A percentile compares a stretch with the other conserved stretches of the same genome.
phyloP scores from a whole-genome alignment of 2,113 vertebrate species.

The Uropsilus gracilis region DNA sequence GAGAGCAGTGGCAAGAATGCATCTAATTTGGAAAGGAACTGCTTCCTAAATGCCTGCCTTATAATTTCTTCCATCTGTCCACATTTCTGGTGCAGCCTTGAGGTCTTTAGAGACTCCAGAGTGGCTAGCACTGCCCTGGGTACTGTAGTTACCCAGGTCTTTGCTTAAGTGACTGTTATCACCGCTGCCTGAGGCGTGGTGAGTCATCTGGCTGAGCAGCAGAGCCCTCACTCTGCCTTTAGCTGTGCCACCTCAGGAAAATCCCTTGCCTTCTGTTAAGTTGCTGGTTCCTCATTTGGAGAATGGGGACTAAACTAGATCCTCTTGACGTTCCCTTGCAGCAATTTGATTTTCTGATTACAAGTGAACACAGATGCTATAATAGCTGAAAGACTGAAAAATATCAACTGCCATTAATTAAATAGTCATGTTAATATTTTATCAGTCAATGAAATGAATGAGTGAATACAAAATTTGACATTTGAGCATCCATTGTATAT shows the following conservation, averaged over 20 bases:
- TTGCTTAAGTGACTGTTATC: background rate
- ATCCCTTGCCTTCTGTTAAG: conserved; percentile 20
- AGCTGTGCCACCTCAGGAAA: conserved; percentile 2
- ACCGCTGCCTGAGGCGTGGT: background rate
- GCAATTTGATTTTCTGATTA: background rate
- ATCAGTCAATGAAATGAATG: background rate
- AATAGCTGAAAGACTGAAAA: conserved; percentile 38
- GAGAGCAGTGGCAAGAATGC: conserved; percentile 49
- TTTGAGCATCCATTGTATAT: background rate
- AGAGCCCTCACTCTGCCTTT: background rate
- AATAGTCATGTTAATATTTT: background rate
- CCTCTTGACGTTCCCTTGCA: background rate
- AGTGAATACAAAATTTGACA: background rate
- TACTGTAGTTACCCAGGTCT: background rate
- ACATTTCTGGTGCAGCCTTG: background rate
- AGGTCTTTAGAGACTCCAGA: background rate
- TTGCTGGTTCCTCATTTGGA: background rate
- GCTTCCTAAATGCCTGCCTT: conserved; percentile 58
- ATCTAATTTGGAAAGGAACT: conserved; percentile 70
- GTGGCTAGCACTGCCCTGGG: background rate
- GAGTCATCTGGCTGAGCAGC: background rate
- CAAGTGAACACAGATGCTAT: background rate
- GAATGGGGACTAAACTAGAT: background rate
- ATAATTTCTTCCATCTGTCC: conserved; percentile 69
- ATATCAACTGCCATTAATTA: background rate